Evolutionary conservation across 2,113 vertebrate genomes (phyloP).

Genomic region (Sorex araneus): DNA sequence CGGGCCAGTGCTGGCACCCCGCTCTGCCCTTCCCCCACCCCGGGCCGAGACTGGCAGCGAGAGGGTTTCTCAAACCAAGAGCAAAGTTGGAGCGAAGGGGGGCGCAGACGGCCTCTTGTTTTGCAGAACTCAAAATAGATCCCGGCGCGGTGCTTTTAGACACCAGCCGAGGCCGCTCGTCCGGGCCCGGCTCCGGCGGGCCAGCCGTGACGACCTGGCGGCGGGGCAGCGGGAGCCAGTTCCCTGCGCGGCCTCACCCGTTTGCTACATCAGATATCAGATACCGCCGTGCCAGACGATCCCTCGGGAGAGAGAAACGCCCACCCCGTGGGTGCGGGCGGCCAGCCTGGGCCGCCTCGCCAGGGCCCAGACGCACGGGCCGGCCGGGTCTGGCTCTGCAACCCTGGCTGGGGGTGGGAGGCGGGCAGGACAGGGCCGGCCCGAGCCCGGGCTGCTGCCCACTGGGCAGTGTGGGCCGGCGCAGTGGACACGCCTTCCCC

Average conservation of each 20-base stretch:
- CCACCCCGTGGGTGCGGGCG: background rate
- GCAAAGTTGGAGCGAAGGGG: background rate
- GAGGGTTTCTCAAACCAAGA: background rate
- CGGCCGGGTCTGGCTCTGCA: background rate
- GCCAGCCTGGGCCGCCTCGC: slow-evolving; percentile 11
- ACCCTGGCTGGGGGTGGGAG: background rate
- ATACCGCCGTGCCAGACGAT: slow-evolving; percentile 70
- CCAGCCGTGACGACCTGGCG: slow-evolving; percentile 77
- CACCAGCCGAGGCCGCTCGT: slow-evolving; percentile 64
- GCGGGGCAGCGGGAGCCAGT: slow-evolving; percentile 27
- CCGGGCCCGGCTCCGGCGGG: slow-evolving; percentile 83
- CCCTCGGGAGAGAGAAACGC: slow-evolving; percentile 60
- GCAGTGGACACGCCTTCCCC: background rate
- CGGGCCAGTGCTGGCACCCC: background rate
- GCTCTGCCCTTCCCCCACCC: too few relatives aligned
- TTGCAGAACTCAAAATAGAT: slow-evolving; percentile 81
- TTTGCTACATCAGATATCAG: slow-evolving; percentile 71
- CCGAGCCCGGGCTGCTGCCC: background rate
- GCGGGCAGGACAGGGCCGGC: too few relatives aligned
- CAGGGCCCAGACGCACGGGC: background rate
- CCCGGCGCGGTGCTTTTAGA: slow-evolving; percentile 71
- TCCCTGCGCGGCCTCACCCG: slow-evolving; percentile 71
- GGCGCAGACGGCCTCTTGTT: slow-evolving; percentile 72
- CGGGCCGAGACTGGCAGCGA: background rate
- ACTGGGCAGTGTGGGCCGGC: background rate